Percentiles rank a stretch among this genome's conserved stretches.
These are phyloP conservation scores for Tromatobia lineatoria DNA, from an alignment of 2,888 invertebrate species.

Conservation along the genomic window DNA sequence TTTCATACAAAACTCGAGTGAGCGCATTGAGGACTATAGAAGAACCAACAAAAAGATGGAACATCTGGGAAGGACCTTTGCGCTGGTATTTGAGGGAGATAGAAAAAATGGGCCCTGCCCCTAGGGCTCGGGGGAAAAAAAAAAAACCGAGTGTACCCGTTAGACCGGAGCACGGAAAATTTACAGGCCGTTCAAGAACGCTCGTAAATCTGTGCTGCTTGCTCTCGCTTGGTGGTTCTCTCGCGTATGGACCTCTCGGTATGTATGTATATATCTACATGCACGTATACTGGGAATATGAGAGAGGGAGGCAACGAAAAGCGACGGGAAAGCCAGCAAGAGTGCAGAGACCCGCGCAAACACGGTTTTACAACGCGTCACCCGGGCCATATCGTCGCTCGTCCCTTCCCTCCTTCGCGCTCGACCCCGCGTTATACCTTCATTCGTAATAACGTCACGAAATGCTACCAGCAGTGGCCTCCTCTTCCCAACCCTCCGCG, in stretches of 20 bases:
- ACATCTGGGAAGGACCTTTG: background rate
- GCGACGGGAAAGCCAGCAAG: constrained; percentile 58
- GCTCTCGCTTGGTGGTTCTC: constrained; percentile 66
- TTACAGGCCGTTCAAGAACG: constrained; percentile 76
- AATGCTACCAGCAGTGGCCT: constrained; percentile 1
- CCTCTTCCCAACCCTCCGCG: background rate
- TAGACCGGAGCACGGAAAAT: constrained; percentile 74
- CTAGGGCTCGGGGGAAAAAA: constrained; percentile 41
- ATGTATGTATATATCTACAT: constrained; percentile 3
- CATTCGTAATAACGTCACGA: constrained; percentile 39
- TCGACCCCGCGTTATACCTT: constrained; percentile 29
- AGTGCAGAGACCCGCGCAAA: constrained; percentile 42
- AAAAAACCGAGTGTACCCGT: constrained; percentile 65
- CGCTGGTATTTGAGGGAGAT: constrained; percentile 31
- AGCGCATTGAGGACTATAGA: constrained; percentile 1
- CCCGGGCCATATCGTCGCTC: constrained; percentile 39
- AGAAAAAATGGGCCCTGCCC: constrained; percentile 18
- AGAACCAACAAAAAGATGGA: constrained; percentile 1
- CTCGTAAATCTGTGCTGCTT: constrained; percentile 74
- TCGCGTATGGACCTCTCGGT: constrained; percentile 44
- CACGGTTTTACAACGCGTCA: constrained; percentile 60
- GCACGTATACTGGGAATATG: background rate
- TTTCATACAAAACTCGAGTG: background rate
- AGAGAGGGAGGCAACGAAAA: constrained; percentile 29
- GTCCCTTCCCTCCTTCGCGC: constrained; percentile 40